Percentiles rank a stretch among this genome's conserved stretches.
These are phyloP conservation scores for Cyclina sinensis DNA, from an alignment of 1,140 invertebrate species.

Conservation along the genomic window DNA sequence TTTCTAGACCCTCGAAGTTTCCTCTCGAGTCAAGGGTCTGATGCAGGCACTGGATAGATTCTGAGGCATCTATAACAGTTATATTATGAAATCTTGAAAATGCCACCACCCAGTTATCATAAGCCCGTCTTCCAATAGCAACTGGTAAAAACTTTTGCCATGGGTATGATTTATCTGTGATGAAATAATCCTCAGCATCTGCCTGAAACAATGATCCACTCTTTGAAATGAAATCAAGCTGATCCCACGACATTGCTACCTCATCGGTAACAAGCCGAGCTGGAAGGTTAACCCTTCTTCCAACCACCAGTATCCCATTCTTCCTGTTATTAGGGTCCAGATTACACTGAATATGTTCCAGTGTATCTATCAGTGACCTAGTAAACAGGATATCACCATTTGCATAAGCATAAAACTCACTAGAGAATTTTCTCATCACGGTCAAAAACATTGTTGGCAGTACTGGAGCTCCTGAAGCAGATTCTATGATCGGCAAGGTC, in stretches of 20 bases:
- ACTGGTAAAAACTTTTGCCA: conserved; percentile 77
- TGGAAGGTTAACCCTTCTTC: conserved; percentile 72
- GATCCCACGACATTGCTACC: conserved; percentile 58
- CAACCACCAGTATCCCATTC: conserved; percentile 68
- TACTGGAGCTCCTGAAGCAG: conserved; percentile 70
- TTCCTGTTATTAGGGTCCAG: background rate
- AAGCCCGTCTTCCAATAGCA: conserved; percentile 77
- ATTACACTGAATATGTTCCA: conserved; percentile 61
- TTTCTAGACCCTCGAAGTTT: conserved; percentile 54
- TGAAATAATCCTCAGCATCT: conserved; percentile 80
- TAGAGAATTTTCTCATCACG: conserved; percentile 64
- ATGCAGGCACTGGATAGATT: conserved; percentile 75
- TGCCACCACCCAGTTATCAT: conserved; percentile 80
- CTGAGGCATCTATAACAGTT: conserved; percentile 75
- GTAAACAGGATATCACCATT: conserved; percentile 79
- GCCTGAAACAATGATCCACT: conserved; percentile 70
- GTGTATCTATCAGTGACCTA: conserved; percentile 66
- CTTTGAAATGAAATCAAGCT: conserved; percentile 54
- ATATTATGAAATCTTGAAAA: conserved; percentile 66
- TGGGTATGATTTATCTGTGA: conserved; percentile 74
- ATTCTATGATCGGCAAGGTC: conserved; percentile 58
- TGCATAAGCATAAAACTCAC: conserved; percentile 75
- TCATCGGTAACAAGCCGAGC: conserved; percentile 51
- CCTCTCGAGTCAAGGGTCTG: conserved; percentile 72
- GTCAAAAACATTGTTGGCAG: conserved; percentile 74